A percentile compares a stretch with the other conserved stretches of the same genome.
phyloP scores from a whole-genome alignment of 1,140 invertebrate genomes.

The Polypedilum vanderplanki region DNA sequence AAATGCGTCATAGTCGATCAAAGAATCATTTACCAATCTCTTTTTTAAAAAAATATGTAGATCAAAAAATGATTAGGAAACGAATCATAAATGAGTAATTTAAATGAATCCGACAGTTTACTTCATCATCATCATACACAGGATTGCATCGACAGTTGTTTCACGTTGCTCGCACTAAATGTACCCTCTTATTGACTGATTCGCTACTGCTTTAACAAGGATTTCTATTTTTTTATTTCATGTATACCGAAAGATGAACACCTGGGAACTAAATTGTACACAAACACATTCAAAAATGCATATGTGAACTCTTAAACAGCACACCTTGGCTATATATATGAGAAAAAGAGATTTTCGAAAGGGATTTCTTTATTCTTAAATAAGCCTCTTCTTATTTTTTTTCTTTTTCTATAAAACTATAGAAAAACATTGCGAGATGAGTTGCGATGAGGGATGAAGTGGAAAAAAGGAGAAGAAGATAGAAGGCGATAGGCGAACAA shows the following conservation, averaged over 20 bases:
- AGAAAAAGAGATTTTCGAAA: not conserved
- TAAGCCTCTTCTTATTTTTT: constrained; percentile 26
- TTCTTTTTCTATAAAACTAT: not conserved
- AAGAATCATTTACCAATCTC: too few species aligned
- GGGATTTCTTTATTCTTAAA: not conserved
- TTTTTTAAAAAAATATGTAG: not conserved
- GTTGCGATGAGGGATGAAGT: not conserved
- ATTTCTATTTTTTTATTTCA: constrained; percentile 2
- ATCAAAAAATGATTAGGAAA: constrained; percentile 9
- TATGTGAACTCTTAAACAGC: not conserved
- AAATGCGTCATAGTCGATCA: too few species aligned
- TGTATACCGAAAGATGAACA: constrained; percentile 23
- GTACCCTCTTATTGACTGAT: not conserved
- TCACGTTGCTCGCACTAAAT: not conserved
- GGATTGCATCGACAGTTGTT: not conserved
- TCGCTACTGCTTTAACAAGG: constrained; percentile 25
- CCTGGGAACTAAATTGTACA: constrained; percentile 8
- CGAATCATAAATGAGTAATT: constrained; percentile 7
- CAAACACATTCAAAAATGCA: not conserved
- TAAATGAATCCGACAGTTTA: constrained; percentile 9
- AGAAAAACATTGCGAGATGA: not conserved
- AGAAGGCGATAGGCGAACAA: constrained; percentile 14
- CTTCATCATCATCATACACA: not conserved
- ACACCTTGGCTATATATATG: constrained; percentile 9
- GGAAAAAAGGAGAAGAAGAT: not conserved